Evolutionary conservation across 2,797 vertebrate species (phyloP).

Genomic region (Streptopelia turtur): DNA sequence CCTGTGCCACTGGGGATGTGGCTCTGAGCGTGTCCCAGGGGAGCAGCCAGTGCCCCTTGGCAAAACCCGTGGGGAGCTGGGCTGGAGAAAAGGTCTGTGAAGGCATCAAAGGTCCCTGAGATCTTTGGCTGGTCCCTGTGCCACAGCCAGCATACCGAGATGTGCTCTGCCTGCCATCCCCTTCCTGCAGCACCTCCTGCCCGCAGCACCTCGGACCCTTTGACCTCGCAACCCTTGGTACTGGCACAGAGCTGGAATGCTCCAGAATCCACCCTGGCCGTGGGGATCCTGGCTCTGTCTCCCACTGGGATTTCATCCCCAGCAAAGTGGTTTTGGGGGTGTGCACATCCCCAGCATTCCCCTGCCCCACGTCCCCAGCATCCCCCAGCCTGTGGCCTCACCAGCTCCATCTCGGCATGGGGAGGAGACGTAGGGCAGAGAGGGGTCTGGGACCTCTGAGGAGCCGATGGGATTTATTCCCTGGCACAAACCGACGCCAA

Average conservation of each 20-base stretch:
- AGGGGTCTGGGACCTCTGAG: background rate
- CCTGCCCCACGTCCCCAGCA: too few species aligned
- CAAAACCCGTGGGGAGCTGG: rapidly evolving
- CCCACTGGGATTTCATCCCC: background rate
- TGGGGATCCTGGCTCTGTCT: rapidly evolving
- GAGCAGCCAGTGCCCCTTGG: rapidly evolving
- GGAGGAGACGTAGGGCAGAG: background rate
- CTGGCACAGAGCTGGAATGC: background rate
- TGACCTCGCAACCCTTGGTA: rapidly evolving
- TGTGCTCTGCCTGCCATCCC: background rate
- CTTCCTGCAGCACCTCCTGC: background rate
- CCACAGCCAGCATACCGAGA: background rate
- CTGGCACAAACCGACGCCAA: background rate
- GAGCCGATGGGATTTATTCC: background rate
- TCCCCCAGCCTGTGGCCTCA: background rate
- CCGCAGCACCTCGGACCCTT: background rate
- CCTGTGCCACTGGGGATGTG: rapidly evolving
- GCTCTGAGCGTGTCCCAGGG: rapidly evolving
- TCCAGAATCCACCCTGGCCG: rapidly evolving
- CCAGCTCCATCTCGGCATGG: background rate
- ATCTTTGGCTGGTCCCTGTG: background rate
- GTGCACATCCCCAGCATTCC: too few species aligned
- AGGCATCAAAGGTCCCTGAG: rapidly evolving
- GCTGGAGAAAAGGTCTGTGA: background rate
- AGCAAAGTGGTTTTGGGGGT: background rate